Percentiles rank a stretch among this genome's conserved stretches.
phyloP scores from a whole-genome alignment of 2,888 invertebrate genomes.

The Rapana venosa region DNA sequence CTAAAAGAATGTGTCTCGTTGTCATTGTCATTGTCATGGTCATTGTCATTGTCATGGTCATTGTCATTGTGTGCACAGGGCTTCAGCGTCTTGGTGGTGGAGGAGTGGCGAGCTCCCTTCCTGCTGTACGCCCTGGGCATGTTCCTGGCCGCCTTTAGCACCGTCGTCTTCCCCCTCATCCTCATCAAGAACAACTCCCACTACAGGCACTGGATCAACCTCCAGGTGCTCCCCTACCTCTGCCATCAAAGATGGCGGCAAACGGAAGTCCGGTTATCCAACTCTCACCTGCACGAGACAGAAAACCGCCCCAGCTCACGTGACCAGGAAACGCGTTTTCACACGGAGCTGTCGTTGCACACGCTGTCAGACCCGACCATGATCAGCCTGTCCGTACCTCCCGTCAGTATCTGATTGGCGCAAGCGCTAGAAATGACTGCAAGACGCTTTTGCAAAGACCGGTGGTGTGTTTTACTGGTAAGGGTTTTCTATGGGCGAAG shows the following conservation, averaged over 20 bases:
- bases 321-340: neutral
- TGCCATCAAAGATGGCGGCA: neutral
- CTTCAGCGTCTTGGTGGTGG: conserved; percentile 8
- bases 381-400: no score
- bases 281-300: neutral
- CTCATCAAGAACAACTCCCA: conserved; percentile 28
- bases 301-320: neutral
- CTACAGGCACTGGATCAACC: conserved; percentile 13
- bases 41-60: no score
- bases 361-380: neutral
- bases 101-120: conserved; percentile 40
- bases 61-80: neutral
- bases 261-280: neutral
- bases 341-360: neutral
- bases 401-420: no score
- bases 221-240: neutral
- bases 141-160: conserved; percentile 31
- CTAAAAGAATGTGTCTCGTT: no score
- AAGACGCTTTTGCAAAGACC: no score
- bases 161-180: conserved; percentile 33
- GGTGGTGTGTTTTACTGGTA: no score
- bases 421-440: no score
- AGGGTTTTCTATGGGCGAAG: no score
- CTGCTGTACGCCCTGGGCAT: conserved; percentile 27
- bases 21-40: no score